Base-by-base conservation (phyloP, 2,113 vertebrate genomes). In the Mus spicilegus region DNA sequence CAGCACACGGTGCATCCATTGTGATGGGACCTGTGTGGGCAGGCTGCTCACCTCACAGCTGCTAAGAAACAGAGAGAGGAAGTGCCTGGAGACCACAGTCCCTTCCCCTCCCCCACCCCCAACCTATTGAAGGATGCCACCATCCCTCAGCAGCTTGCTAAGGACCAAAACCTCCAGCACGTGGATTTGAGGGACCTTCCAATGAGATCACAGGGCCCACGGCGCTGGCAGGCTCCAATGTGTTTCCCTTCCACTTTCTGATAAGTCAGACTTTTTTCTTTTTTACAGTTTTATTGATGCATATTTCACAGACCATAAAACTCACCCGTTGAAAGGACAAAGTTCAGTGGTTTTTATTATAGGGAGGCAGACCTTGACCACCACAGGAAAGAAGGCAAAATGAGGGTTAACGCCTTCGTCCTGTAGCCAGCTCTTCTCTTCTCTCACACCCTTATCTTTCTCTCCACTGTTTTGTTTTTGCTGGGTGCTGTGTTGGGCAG, bases 241-340 rank as follows among this genome's bases (percentile, higher is more conserved):
- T 51, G 46, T 13, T 80, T n/a, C 19, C 89, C 72, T 88, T 89
- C 17, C 65, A 76, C 36, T 70, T 63, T 90, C 81, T 78, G 92
- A 89, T n/a, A 65, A 61, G 63, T 24, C 2, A 80, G 90, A 20
- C 12, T 51, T 39, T 70, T 42, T 49, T 28, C 11, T 14, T 61
- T 84, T 89, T 88, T 42, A 97, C 24, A 92, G 89, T 20, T 96
- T 97, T 90, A 97, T 49, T 92, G 78, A 96, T 69, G 69, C 42
- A 0, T 56, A 49, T 33, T 72, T 81, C 96, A 96, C 46, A 78
- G 33, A 73, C 26, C 91, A 96, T 97, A 96, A 96, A 95, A 95
- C 46, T 67, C 7, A 19, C 24, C 36, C 39, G 46, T 0, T 46
- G 12, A 80, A 95, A 95, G 94, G 80, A 72, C 56, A 87, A 93